These are phyloP conservation scores for Porites evermanni DNA, from an alignment of 92 coral and sea anemone genomes.

Conservation along the genomic window DNA sequence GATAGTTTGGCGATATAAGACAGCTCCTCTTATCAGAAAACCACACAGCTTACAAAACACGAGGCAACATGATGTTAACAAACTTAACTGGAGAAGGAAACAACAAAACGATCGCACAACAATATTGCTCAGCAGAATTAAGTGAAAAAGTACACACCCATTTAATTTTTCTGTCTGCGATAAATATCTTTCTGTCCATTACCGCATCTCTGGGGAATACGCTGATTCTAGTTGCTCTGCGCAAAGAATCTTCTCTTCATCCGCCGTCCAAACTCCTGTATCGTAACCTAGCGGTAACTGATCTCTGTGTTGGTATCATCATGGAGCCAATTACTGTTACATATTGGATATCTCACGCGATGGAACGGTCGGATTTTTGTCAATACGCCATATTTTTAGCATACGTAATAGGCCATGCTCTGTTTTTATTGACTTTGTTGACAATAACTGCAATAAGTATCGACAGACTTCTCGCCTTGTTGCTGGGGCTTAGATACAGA, in stretches of 20 bases:
- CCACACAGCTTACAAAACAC: too few relatives aligned
- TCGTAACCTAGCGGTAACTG: too few relatives aligned
- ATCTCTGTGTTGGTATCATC: background rate
- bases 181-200: constrained; percentile 20
- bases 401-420: background rate
- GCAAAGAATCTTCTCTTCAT: constrained; percentile 3
- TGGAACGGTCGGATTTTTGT: background rate
- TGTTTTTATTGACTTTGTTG: background rate
- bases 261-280: constrained; percentile 28
- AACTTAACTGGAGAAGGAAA: too few relatives aligned
- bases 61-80: too few relatives aligned
- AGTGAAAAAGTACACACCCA: too few relatives aligned
- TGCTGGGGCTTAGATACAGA: constrained; percentile 11
- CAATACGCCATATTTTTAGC: background rate
- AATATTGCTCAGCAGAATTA: too few relatives aligned
- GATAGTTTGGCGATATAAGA: too few relatives aligned
- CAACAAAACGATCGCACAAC: too few relatives aligned
- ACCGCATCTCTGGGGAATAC: constrained; percentile 19
- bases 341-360: background rate
- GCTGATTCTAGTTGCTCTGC: constrained; percentile 26
- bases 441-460: constrained; percentile 12
- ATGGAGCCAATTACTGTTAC: background rate
- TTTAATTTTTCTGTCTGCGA: background rate
- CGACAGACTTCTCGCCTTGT: constrained; percentile 25
- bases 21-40: too few relatives aligned